Evolutionary conservation across 1,140 invertebrate species (phyloP).

Genomic region (Drosophila eugracilis): DNA sequence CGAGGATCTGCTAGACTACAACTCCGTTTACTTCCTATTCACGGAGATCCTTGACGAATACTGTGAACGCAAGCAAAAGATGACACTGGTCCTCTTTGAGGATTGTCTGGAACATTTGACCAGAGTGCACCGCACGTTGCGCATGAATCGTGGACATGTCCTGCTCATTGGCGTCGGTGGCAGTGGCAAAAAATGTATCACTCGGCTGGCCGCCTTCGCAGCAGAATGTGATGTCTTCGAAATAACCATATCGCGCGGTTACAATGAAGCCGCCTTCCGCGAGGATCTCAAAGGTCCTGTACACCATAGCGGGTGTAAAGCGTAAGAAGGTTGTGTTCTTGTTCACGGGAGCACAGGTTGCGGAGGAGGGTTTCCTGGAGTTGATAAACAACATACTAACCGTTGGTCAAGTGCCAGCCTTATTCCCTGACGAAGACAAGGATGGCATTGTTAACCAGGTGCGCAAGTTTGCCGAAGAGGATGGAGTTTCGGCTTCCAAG

Average conservation of each 20-base stretch:
- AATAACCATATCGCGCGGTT: conserved; percentile 92
- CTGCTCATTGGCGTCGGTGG: conserved; percentile 94
- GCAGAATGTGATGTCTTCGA: conserved; percentile 92
- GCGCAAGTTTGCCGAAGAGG: conserved; percentile 88
- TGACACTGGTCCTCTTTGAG: conserved; percentile 94
- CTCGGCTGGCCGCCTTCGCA: conserved; percentile 90
- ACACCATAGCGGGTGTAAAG: conserved; percentile 90
- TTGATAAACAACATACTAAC: conserved; percentile 96
- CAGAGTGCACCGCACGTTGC: conserved; percentile 91
- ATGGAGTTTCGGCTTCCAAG: conserved; percentile 90
- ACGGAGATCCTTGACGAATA: conserved; percentile 95
- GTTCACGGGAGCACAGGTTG: conserved; percentile 92
- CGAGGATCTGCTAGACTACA: conserved; percentile 95
- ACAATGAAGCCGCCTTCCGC: conserved; percentile 92
- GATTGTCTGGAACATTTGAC: conserved; percentile 95
- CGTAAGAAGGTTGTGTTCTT: conserved; percentile 93
- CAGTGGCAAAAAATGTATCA: conserved; percentile 92
- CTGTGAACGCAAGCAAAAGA: conserved; percentile 89
- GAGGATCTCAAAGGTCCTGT: conserved; percentile 94
- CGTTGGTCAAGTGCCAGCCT: conserved; percentile 92
- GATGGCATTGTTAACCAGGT: conserved; percentile 90
- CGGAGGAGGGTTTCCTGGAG: conserved; percentile 93
- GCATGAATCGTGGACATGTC: conserved; percentile 93
- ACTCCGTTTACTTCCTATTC: conserved; percentile 93
- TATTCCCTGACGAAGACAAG: conserved; percentile 95